Conservation (phyloP, 2,888 invertebrate genomes). For the Agonopterix alstromeriana region DNA sequence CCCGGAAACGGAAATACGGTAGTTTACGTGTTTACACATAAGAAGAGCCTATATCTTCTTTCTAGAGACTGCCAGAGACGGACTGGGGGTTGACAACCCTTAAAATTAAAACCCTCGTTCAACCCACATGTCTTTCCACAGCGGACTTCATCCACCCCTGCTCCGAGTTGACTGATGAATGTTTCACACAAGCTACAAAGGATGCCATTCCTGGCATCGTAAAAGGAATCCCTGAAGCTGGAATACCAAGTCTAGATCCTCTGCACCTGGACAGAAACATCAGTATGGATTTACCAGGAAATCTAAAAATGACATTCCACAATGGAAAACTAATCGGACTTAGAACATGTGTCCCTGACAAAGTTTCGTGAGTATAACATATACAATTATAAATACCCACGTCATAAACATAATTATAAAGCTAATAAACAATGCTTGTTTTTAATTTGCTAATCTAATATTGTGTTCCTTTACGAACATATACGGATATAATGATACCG, state of each 20-base stretch:
- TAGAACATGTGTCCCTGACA: conserved; percentile 56
- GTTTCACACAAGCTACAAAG: conserved; percentile 62
- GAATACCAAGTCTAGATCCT: conserved; percentile 57
- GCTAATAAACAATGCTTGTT: too few species aligned
- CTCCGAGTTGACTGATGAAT: conserved; percentile 55
- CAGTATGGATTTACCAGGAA: conserved; percentile 60
- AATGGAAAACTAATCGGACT: conserved; percentile 57
- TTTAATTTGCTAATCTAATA: too few species aligned
- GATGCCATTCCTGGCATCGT: conserved; percentile 65
- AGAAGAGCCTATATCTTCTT: too few species aligned
- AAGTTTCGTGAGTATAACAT: conserved; percentile 57
- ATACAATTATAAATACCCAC: too few species aligned
- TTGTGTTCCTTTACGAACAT: too few species aligned
- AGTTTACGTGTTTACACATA: too few species aligned
- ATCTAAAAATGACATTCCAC: conserved; percentile 65
- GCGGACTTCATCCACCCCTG: conserved; percentile 69
- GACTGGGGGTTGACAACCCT: too few species aligned
- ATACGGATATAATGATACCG: too few species aligned
- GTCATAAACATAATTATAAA: too few species aligned
- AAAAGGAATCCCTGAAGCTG: conserved; percentile 60
- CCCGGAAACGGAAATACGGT: too few species aligned
- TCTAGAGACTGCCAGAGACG: too few species aligned
- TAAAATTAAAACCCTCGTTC: too few species aligned
- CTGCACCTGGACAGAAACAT: conserved; percentile 55
- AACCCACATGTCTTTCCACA: conserved; percentile 18